Percentiles rank a stretch among this genome's conserved stretches.
phyloP scores from a whole-genome alignment of 2,888 invertebrate species.

The Zaprionus bogoriensis region DNA sequence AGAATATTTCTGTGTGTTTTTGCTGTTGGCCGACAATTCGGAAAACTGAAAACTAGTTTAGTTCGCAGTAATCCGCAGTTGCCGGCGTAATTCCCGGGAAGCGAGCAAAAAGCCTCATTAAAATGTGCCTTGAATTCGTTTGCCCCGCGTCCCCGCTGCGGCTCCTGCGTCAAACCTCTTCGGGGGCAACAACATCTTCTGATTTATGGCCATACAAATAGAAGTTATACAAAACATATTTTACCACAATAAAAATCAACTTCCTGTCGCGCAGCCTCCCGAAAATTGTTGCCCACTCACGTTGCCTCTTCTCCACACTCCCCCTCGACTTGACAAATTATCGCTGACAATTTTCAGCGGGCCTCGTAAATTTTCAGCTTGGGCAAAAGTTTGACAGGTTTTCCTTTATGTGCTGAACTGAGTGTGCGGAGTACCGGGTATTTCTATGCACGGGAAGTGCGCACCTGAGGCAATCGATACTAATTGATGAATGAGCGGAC shows the following conservation, averaged over 20 bases:
- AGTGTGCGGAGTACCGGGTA: neutral
- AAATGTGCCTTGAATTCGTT: slow-evolving; percentile 33
- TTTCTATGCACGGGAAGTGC: slow-evolving; percentile 46
- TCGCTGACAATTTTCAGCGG: slow-evolving; percentile 30
- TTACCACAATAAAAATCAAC: slow-evolving; percentile 40
- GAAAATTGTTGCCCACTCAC: slow-evolving; percentile 56
- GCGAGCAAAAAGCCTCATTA: slow-evolving; percentile 48
- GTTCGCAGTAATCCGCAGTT: slow-evolving; percentile 57
- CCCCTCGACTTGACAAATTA: slow-evolving; percentile 54
- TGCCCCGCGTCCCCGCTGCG: too few relatives aligned
- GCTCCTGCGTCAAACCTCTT: neutral
- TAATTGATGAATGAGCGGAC: slow-evolving; percentile 44
- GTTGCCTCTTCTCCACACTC: slow-evolving; percentile 61
- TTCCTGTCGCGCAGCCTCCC: slow-evolving; percentile 43
- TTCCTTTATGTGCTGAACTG: slow-evolving; percentile 8
- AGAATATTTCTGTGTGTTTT: slow-evolving; percentile 38
- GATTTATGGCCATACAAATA: slow-evolving; percentile 50
- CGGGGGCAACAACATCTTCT: slow-evolving; percentile 17
- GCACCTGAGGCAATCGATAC: slow-evolving; percentile 46
- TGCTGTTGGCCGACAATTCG: slow-evolving; percentile 23
- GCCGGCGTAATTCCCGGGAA: slow-evolving; percentile 45
- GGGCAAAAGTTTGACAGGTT: slow-evolving; percentile 30
- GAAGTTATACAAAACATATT: slow-evolving; percentile 47
- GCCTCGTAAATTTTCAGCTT: slow-evolving; percentile 36
- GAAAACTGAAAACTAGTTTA: slow-evolving; percentile 68